Evolutionary conservation across 2,113 vertebrate genomes (phyloP).

Genomic region (Thryonomys swinderianus): DNA sequence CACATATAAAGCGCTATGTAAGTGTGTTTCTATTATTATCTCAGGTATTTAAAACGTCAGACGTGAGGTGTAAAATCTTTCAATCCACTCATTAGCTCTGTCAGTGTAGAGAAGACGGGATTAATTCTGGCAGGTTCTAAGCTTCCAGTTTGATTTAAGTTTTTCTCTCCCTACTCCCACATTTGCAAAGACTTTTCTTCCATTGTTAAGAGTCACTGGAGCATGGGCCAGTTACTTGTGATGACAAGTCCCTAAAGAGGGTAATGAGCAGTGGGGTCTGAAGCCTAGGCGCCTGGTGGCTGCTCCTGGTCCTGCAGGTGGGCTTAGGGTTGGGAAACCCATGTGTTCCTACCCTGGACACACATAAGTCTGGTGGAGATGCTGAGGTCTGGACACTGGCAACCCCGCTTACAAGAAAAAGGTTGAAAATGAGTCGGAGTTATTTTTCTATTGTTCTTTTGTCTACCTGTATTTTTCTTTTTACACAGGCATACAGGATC

Average conservation of each 20-base stretch:
- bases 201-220: constrained; percentile 70
- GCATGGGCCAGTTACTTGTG: constrained; percentile 76
- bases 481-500: neutral
- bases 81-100: constrained; percentile 76
- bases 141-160: constrained; percentile 61
- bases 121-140: constrained; percentile 79
- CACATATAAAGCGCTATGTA: constrained; percentile 53
- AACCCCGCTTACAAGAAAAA: neutral
- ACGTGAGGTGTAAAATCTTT: constrained; percentile 70
- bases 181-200: constrained; percentile 71
- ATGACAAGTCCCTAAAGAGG: constrained; percentile 73
- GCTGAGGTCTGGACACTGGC: neutral
- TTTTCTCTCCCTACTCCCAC: constrained; percentile 57
- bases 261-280: constrained; percentile 41
- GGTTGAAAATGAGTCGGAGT: neutral
- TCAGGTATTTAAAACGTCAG: constrained; percentile 72
- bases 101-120: constrained; percentile 70
- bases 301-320: neutral
- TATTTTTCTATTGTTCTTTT: neutral
- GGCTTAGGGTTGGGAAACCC: neutral
- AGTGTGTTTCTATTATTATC: constrained; percentile 74
- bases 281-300: neutral
- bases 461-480: too few species aligned
- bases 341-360: neutral
- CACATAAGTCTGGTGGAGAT: neutral